These are phyloP conservation scores for Neodiprion fabricii DNA, from an alignment of 1,140 invertebrate species.

Conservation along the genomic window DNA sequence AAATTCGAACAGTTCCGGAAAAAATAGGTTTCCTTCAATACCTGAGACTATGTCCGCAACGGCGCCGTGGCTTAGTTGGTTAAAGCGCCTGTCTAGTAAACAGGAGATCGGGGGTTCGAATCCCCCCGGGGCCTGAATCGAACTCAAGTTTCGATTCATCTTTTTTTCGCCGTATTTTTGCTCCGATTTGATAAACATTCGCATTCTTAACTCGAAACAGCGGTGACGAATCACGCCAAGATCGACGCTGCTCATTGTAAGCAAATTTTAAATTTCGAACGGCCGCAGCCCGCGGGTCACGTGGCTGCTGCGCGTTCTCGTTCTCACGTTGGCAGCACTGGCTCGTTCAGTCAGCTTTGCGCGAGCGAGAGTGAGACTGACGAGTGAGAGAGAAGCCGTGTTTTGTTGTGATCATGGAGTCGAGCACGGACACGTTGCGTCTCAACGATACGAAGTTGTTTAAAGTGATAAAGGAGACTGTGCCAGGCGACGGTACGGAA, in stretches of 20 bases:
- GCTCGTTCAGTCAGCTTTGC: conserved; percentile 16
- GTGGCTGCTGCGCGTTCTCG: conserved; percentile 10
- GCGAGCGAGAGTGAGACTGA: conserved; percentile 10
- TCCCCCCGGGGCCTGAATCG: conserved; percentile 28
- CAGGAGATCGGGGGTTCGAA: conserved; percentile 37
- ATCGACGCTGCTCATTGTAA: background rate
- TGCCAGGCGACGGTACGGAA: conserved; percentile 64
- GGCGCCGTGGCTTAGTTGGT: conserved; percentile 35
- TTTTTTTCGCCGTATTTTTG: conserved; percentile 21
- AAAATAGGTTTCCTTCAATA: too few species aligned
- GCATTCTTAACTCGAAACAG: background rate
- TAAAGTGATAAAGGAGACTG: conserved; percentile 61
- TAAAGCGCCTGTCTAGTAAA: conserved; percentile 47
- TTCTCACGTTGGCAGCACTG: background rate
- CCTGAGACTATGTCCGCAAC: background rate
- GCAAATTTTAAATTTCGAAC: conserved; percentile 10
- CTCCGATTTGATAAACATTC: background rate
- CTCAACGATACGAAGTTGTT: conserved; percentile 68
- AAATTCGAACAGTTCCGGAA: too few species aligned
- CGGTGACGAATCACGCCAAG: background rate
- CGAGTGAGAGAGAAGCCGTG: background rate
- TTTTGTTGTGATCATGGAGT: conserved; percentile 59
- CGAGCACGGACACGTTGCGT: conserved; percentile 61
- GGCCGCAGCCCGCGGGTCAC: background rate
- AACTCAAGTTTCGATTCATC: background rate